A percentile compares a stretch with the other conserved stretches of the same genome.
phyloP scores from a whole-genome alignment of 2,797 vertebrate genomes.

The Cirrhinus mrigala region DNA sequence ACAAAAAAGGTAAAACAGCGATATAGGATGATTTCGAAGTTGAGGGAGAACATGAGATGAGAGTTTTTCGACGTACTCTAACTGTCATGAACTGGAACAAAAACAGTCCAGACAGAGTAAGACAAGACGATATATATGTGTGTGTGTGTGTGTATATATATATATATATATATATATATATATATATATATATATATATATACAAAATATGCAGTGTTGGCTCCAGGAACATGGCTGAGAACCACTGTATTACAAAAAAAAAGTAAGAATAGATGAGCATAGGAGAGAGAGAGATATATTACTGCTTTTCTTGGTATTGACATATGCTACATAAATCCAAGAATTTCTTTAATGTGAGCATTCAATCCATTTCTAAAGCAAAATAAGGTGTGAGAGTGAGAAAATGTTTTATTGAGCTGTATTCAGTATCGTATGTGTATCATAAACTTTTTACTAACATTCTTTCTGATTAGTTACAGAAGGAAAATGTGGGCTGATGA shows the following conservation, averaged over 20 bases:
- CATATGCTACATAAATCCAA: constrained; percentile 15
- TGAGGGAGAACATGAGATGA: too few relatives aligned
- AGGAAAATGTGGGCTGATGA: background rate
- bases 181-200: too few relatives aligned
- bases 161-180: too few relatives aligned
- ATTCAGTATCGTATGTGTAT: background rate
- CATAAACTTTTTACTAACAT: background rate
- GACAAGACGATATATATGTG: too few relatives aligned
- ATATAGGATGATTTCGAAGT: too few relatives aligned
- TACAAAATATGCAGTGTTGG: background rate
- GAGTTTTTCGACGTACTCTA: too few relatives aligned
- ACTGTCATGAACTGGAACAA: too few relatives aligned
- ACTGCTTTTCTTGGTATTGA: constrained; percentile 24
- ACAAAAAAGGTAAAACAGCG: too few relatives aligned
- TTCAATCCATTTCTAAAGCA: constrained; percentile 3
- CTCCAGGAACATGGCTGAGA: background rate
- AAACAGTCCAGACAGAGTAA: too few relatives aligned
- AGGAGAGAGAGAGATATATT: background rate
- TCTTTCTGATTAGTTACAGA: background rate
- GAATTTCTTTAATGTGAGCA: constrained; percentile 22
- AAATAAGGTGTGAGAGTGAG: background rate
- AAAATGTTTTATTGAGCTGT: background rate
- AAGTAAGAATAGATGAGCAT: background rate
- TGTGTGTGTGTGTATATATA: too few relatives aligned
- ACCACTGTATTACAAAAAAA: background rate